Percentiles rank a stretch among this genome's conserved stretches.
phyloP scores from a whole-genome alignment of 2,797 vertebrate genomes.

The Sibirionetta formosa region DNA sequence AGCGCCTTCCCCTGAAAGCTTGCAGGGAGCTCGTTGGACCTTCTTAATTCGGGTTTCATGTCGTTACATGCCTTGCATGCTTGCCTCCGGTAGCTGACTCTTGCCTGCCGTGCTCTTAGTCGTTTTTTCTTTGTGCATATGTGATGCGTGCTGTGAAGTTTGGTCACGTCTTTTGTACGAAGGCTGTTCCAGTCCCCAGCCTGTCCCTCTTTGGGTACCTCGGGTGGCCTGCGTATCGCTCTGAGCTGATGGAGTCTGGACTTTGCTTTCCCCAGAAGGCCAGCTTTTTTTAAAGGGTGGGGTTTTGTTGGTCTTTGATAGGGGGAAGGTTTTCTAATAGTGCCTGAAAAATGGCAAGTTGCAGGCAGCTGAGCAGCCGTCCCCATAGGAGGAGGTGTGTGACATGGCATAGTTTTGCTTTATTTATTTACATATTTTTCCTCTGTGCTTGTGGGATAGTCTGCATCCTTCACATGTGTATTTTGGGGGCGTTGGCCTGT shows the following conservation, averaged over 20 bases:
- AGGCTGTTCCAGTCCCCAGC: not conserved
- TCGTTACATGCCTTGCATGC: constrained; percentile 16
- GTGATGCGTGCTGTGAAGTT: not conserved
- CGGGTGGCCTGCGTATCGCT: not conserved
- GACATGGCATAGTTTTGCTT: not conserved
- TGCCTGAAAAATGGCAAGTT: not conserved
- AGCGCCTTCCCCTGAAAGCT: not conserved
- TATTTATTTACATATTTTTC: constrained; percentile 66
- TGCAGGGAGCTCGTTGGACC: not conserved
- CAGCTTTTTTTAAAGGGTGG: constrained; percentile 17
- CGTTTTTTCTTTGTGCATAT: not conserved
- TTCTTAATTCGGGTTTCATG: constrained; percentile 4
- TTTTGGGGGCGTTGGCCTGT: constrained; percentile 49
- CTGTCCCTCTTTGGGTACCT: not conserved
- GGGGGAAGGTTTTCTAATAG: not conserved
- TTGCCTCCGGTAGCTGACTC: constrained; percentile 9
- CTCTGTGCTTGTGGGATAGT: constrained; percentile 14
- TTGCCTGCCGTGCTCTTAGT: not conserved
- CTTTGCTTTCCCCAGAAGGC: constrained; percentile 15
- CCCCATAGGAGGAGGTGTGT: not conserved
- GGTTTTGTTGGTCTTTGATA: constrained; percentile 50
- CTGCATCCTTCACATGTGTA: constrained; percentile 15
- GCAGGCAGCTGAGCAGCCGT: not conserved
- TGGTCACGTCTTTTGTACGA: not conserved
- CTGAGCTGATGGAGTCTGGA: not conserved